Percentiles rank a stretch among this genome's conserved stretches.
These are phyloP conservation scores for Orius insidiosus DNA, from an alignment of 1,140 invertebrate species.

Conservation along the genomic window DNA sequence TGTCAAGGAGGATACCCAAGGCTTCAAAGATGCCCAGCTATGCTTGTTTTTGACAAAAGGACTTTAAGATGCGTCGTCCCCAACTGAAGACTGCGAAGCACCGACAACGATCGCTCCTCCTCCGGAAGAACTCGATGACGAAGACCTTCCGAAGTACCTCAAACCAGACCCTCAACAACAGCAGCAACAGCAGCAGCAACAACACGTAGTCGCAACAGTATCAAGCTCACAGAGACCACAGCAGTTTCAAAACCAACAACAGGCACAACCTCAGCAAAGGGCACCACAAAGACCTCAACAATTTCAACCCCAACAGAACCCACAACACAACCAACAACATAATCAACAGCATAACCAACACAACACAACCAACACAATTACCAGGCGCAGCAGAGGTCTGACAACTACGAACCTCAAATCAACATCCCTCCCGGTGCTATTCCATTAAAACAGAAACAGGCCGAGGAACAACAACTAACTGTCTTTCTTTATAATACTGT, in stretches of 20 bases:
- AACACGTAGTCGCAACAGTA: slow-evolving; percentile 20
- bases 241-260: neutral
- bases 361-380: slow-evolving; percentile 12
- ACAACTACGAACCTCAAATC: slow-evolving; percentile 4
- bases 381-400: slow-evolving; percentile 13
- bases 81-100: slow-evolving; percentile 71
- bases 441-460: slow-evolving; percentile 7
- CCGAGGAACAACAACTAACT: too few species aligned
- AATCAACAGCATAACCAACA: slow-evolving; percentile 14
- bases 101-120: slow-evolving; percentile 54
- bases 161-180: slow-evolving; percentile 19
- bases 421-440: slow-evolving; percentile 17
- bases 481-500: too few species aligned
- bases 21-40: slow-evolving; percentile 73
- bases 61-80: slow-evolving; percentile 70
- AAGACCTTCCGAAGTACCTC: slow-evolving; percentile 1
- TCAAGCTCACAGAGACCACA: neutral
- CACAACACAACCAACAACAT: slow-evolving; percentile 13
- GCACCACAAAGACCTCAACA: slow-evolving; percentile 10
- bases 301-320: slow-evolving; percentile 13
- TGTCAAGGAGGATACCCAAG: slow-evolving; percentile 83
- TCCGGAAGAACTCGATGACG: slow-evolving; percentile 27
- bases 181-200: slow-evolving; percentile 19
- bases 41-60: slow-evolving; percentile 72
- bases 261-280: slow-evolving; percentile 15